These are phyloP conservation scores for Luperina nickerlii DNA, from an alignment of 2,888 invertebrate species.

Conservation along the genomic window DNA sequence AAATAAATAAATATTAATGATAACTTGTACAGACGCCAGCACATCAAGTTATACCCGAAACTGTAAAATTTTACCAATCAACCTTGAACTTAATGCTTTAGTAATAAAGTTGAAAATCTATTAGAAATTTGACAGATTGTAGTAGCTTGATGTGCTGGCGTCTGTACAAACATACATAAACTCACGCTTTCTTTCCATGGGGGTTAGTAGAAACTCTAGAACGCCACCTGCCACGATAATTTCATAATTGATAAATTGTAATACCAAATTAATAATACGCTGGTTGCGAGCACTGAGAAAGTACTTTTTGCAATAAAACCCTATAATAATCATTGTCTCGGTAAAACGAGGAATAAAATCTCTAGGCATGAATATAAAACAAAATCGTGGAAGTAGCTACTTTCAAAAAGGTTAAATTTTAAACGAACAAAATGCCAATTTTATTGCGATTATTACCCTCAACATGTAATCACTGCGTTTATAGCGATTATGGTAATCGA, in stretches of 20 bases:
- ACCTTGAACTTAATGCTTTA: too few species aligned
- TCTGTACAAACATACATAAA: background rate
- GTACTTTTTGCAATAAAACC: too few species aligned
- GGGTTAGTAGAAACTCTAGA: background rate
- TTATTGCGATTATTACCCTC: slow-evolving; percentile 4
- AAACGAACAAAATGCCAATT: slow-evolving; percentile 10
- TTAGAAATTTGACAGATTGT: too few species aligned
- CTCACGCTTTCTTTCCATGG: background rate
- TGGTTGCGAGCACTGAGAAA: too few species aligned
- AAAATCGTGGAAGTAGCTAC: background rate
- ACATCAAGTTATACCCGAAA: too few species aligned
- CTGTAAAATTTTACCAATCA: too few species aligned
- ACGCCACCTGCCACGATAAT: background rate
- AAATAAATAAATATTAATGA: background rate
- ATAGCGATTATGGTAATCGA: slow-evolving; percentile 56
- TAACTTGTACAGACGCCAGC: background rate
- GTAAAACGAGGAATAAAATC: background rate
- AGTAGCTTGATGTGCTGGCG: too few species aligned
- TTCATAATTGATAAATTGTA: background rate
- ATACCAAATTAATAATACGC: too few species aligned
- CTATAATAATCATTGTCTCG: too few species aligned
- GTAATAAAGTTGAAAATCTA: too few species aligned
- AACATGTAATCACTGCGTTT: slow-evolving; percentile 37
- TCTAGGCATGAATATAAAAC: background rate
- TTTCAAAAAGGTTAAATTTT: background rate